Conservation (phyloP, 2,888 invertebrate species). For the Protonemura montana region DNA sequence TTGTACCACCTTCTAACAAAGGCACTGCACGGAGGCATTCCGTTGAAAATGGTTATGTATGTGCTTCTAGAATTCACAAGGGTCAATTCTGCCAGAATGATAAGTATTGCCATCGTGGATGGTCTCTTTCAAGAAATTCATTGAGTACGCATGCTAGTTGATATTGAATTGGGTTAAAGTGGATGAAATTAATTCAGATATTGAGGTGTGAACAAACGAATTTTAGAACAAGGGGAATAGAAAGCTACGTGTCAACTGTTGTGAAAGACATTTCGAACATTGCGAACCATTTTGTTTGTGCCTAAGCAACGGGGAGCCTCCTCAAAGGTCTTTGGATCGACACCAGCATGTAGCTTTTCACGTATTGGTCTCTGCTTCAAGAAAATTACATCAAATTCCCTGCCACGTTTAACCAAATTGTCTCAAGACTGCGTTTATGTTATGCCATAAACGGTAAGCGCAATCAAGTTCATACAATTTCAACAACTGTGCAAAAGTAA, state of each 20-base stretch:
- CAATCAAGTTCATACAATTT: no score
- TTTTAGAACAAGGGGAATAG: not conserved
- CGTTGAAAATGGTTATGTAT: conserved; percentile 1
- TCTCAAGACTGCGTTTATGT: no score
- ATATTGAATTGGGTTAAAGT: not conserved
- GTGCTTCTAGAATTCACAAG: not conserved
- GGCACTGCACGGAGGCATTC: conserved; percentile 17
- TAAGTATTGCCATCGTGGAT: not conserved
- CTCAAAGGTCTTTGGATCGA: no score
- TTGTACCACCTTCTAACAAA: conserved; percentile 37
- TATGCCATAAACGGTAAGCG: no score
- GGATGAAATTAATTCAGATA: not conserved
- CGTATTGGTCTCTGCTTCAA: no score
- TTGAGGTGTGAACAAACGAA: not conserved
- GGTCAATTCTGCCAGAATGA: not conserved
- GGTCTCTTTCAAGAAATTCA: not conserved
- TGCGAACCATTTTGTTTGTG: not conserved
- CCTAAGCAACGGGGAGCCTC: not conserved
- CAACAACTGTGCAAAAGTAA: no score
- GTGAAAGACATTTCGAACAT: not conserved
- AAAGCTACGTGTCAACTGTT: not conserved
- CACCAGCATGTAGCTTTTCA: no score
- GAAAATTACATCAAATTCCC: no score
- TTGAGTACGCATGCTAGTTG: not conserved
- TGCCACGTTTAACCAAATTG: no score